phyloP scores from a whole-genome alignment of 2,888 invertebrate genomes.

The Drosophila robusta region DNA sequence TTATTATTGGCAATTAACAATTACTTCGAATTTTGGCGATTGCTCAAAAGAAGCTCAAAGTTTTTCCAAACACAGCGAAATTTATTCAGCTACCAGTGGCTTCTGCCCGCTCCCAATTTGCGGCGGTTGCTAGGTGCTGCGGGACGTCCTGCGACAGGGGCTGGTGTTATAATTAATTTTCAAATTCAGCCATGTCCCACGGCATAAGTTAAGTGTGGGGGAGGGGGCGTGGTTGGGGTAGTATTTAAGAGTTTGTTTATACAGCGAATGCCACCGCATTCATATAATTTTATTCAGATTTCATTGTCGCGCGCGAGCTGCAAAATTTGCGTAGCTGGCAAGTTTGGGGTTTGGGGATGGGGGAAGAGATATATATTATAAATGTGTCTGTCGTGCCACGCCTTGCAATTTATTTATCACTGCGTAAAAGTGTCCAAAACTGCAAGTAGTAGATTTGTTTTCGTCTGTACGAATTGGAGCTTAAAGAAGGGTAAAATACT shows the following conservation, averaged over 20 bases:
- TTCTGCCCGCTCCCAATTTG: background rate
- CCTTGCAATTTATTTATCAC: slow-evolving; percentile 52
- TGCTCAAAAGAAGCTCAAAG: slow-evolving; percentile 20
- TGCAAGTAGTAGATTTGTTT: slow-evolving; percentile 52
- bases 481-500: background rate
- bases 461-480: slow-evolving; percentile 2
- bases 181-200: slow-evolving; percentile 29
- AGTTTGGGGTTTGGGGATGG: slow-evolving; percentile 2
- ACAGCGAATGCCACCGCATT: slow-evolving; percentile 36
- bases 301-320: slow-evolving; percentile 41
- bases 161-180: slow-evolving; percentile 57
- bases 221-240: background rate
- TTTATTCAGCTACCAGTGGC: slow-evolving; percentile 22
- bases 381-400: slow-evolving; percentile 21
- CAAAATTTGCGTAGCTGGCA: slow-evolving; percentile 50
- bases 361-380: slow-evolving; percentile 14
- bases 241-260: slow-evolving; percentile 26
- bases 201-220: slow-evolving; percentile 15
- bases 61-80: slow-evolving; percentile 12
- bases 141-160: slow-evolving; percentile 1
- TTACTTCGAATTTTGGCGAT: slow-evolving; percentile 46
- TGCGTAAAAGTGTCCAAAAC: slow-evolving; percentile 42
- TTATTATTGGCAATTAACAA: slow-evolving; percentile 42
- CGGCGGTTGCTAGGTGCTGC: background rate
- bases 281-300: slow-evolving; percentile 51